Percentiles rank a stretch among this genome's conserved stretches.
phyloP scores from a whole-genome alignment of 2,888 invertebrate genomes.

The Cosmorhoe ocellata region DNA sequence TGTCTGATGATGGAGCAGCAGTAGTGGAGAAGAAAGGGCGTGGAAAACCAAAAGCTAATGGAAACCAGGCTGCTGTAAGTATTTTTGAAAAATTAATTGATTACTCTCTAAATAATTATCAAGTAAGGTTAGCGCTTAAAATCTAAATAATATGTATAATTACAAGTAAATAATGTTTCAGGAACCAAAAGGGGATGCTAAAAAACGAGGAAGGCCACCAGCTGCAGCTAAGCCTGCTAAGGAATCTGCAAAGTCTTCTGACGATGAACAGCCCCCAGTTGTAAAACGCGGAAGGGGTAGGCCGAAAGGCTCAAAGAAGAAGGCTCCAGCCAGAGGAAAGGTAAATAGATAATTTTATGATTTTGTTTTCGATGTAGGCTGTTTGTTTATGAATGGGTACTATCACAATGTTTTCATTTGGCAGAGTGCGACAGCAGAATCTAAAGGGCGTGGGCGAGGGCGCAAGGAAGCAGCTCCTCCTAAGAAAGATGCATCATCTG shows the following conservation, averaged over 20 bases:
- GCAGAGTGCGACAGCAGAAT: constrained; percentile 67
- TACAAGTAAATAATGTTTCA: constrained; percentile 33
- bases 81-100: not conserved
- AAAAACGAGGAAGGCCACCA: constrained; percentile 74
- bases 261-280: constrained; percentile 79
- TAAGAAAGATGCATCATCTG: constrained; percentile 75
- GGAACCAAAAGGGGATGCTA: constrained; percentile 76
- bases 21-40: constrained; percentile 80
- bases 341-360: constrained; percentile 44
- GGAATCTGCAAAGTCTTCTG: constrained; percentile 79
- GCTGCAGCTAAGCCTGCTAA: constrained; percentile 67
- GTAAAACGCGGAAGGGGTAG: constrained; percentile 81
- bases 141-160: no score
- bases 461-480: constrained; percentile 76
- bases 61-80: constrained; percentile 62
- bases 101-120: no score
- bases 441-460: constrained; percentile 73
- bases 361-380: no score
- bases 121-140: no score
- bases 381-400: no score
- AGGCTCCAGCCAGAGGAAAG: constrained; percentile 72
- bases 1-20: constrained; percentile 81
- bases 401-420: constrained; percentile 17
- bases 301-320: constrained; percentile 82
- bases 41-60: constrained; percentile 78